Conservation (phyloP, 2,113 vertebrate species). For the Clarias gariepinus region DNA sequence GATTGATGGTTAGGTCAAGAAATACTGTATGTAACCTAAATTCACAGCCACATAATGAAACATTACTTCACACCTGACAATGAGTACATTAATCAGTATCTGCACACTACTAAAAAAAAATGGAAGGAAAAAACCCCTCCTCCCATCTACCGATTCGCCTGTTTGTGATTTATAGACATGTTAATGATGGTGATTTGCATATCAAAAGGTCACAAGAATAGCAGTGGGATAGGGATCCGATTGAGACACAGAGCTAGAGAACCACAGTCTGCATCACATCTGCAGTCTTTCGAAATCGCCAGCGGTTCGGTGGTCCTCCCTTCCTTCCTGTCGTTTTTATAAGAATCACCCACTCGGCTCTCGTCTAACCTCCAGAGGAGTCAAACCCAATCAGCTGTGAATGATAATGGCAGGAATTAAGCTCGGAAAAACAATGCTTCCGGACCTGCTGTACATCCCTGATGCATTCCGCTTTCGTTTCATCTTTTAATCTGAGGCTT, state of each 20-base stretch:
- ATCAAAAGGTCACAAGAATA: slow-evolving; percentile 50
- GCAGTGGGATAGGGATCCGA: background rate
- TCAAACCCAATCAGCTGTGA: background rate
- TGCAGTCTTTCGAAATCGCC: slow-evolving; percentile 25
- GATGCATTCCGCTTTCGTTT: background rate
- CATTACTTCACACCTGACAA: background rate
- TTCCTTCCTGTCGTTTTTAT: slow-evolving; percentile 16
- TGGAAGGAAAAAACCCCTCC: slow-evolving; percentile 24
- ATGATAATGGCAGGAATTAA: slow-evolving; percentile 1
- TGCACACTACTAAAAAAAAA: slow-evolving; percentile 3
- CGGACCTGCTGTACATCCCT: too few species aligned
- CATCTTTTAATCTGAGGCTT: background rate
- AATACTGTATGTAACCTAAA: too few species aligned
- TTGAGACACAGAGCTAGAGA: slow-evolving; percentile 6
- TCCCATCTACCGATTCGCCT: slow-evolving; percentile 4
- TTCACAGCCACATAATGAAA: background rate
- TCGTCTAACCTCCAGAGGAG: slow-evolving; percentile 15
- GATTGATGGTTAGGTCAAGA: background rate
- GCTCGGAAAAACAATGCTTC: background rate
- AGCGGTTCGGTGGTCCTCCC: slow-evolving; percentile 2
- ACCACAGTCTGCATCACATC: slow-evolving; percentile 9
- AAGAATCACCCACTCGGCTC: background rate
- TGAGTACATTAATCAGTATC: background rate
- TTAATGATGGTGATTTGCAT: slow-evolving; percentile 51
- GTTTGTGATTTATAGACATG: slow-evolving; percentile 48